Percentiles rank a stretch among this genome's conserved stretches.
Conservation (phyloP, 2,113 vertebrate species). For the Podocnemis expansa region DNA sequence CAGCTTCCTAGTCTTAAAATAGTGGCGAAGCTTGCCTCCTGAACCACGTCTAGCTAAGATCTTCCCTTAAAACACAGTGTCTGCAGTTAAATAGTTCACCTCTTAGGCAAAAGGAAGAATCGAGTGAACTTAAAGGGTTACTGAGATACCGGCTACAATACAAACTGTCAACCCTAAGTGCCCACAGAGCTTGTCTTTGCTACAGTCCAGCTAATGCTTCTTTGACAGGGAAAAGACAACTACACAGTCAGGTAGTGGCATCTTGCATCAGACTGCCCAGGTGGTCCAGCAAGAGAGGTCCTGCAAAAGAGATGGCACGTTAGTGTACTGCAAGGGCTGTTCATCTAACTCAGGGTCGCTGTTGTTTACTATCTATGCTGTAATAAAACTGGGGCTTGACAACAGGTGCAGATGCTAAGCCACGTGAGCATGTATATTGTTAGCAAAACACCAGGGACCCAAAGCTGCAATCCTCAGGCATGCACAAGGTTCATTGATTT, state of each 20-base stretch:
- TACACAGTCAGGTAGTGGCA: background rate
- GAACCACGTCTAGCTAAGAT: background rate
- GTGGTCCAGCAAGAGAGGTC: background rate
- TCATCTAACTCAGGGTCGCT: background rate
- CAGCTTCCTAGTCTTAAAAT: background rate
- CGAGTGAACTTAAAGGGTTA: background rate
- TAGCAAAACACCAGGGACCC: background rate
- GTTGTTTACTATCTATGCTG: background rate
- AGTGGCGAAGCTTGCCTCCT: background rate
- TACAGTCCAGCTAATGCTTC: background rate
- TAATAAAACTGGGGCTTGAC: background rate
- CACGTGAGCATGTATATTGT: background rate
- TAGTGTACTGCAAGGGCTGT: background rate
- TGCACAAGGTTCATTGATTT: background rate
- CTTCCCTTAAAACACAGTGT: background rate
- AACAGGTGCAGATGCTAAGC: background rate
- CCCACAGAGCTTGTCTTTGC: background rate
- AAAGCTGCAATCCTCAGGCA: background rate
- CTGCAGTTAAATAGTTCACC: background rate
- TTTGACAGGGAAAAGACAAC: background rate
- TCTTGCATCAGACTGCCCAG: background rate
- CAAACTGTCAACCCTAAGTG: background rate
- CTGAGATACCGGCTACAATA: background rate
- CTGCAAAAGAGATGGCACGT: background rate
- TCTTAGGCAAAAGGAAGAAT: background rate